Base-by-base conservation (phyloP, 2,888 invertebrate genomes). In the Eilema depressum region DNA sequence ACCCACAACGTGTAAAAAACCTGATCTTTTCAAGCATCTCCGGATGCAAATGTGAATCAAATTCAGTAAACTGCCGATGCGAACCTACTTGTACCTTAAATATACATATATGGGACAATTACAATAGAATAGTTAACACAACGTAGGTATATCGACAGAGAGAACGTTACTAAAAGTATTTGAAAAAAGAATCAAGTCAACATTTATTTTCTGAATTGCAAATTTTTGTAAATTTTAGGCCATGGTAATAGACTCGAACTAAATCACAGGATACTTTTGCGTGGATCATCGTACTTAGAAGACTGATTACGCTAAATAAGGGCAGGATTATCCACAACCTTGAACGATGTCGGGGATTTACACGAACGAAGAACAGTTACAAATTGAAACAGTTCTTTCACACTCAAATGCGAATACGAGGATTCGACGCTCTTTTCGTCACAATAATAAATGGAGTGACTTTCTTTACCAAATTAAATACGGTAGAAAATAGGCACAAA, bases 311-410 rank as follows among this genome's bases (percentile, higher is more conserved):
- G 73, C 59, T 75, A 69, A 81, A 80, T 75, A 79, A 81, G 79
- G 69, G 59, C 56, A 71, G 66, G 70, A 74, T 81, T 76, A 81
- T 69, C 59, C 72, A 74, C 63, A 66, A 74, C 75, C 79, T 80
- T 81, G 79, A 80, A 81, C 75, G 72, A 79, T 75, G 79, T 70
- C 68, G 75, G 63, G 79, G 72, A 76, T 79, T 80, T 80, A 74
- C 74, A 75, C 63, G 72, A 77, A 77, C 79, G 68, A 81, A 75
- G 70, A 71, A 70, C 69, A 56, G 75, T 70, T 73, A 81, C 77
- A 81, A 71, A 77, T 80, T 81, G 69, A 75, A 66, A 64, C 65
- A 62, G 67, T 70, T 77, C 63, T 77, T 73, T 79, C 69, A 76
- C 66, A 67, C 4, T 37, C 56, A 57, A 65, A 53, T 25, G 53